phyloP scores from a whole-genome alignment of 1,140 invertebrate species.

The Drosophila erecta region DNA sequence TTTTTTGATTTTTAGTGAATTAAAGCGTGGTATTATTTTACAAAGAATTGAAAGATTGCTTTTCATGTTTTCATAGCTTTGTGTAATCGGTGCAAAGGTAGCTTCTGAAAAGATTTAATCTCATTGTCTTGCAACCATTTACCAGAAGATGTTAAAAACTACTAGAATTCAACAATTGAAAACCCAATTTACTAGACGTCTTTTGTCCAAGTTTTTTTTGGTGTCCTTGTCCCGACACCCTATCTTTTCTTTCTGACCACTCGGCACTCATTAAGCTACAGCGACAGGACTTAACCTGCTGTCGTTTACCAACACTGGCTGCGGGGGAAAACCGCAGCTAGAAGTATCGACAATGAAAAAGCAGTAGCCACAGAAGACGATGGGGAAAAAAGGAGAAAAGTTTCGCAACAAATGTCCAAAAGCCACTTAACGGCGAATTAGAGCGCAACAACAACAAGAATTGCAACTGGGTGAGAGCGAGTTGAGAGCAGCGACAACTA shows the following conservation, averaged over 20 bases:
- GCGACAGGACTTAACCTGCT: constrained; percentile 29
- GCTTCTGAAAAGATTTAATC: background rate
- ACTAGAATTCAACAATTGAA: constrained; percentile 25
- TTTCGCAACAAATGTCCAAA: constrained; percentile 79
- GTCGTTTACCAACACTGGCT: constrained; percentile 49
- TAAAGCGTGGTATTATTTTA: too few species aligned
- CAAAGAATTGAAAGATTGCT: too few species aligned
- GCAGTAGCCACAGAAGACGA: constrained; percentile 23
- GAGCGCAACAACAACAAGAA: constrained; percentile 63
- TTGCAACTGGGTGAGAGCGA: constrained; percentile 17
- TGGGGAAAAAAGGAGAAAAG: constrained; percentile 32
- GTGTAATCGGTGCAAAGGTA: background rate
- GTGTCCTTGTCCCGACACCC: constrained; percentile 15
- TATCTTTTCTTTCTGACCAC: background rate
- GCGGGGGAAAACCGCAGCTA: constrained; percentile 18
- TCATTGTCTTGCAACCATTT: constrained; percentile 1
- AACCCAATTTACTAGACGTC: constrained; percentile 22
- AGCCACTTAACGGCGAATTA: constrained; percentile 81
- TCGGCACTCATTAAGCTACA: constrained; percentile 60
- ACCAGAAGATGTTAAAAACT: constrained; percentile 5
- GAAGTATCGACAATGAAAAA: constrained; percentile 60
- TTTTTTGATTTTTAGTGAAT: too few species aligned
- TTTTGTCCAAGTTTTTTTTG: background rate
- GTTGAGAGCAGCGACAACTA: constrained; percentile 43
- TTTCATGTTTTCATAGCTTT: too few species aligned